Evolutionary conservation across 2,888 invertebrate species (phyloP).

Genomic region (Caenorhabditis sp.): DNA sequence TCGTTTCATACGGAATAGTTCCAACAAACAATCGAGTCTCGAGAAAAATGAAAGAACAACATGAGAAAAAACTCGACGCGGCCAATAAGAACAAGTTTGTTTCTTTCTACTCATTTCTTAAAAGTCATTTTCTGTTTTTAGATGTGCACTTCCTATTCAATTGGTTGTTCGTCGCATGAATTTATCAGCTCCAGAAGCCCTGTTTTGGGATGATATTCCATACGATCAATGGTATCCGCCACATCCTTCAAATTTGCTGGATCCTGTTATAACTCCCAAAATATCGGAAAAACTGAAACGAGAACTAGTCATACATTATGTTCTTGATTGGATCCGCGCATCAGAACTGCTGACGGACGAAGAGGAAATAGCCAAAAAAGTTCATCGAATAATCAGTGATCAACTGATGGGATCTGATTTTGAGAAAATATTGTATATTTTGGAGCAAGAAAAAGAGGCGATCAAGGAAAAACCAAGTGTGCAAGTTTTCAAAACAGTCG

Average conservation of each 20-base stretch:
- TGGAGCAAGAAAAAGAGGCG: constrained; percentile 22
- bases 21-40: constrained; percentile 11
- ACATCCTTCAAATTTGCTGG: constrained; percentile 22
- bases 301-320: constrained; percentile 27
- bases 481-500: constrained; percentile 2
- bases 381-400: constrained; percentile 20
- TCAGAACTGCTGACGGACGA: background rate
- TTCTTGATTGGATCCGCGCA: constrained; percentile 25
- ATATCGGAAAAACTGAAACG: constrained; percentile 24
- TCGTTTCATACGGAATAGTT: constrained; percentile 15
- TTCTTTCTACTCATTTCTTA: background rate
- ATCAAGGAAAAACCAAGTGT: constrained; percentile 1
- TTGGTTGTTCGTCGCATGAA: constrained; percentile 10
- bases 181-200: constrained; percentile 3
- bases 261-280: constrained; percentile 17
- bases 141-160: constrained; percentile 23
- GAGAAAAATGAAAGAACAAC: constrained; percentile 16
- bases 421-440: constrained; percentile 22
- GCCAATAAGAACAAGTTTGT: constrained; percentile 15
- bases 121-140: constrained; percentile 5
- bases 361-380: constrained; percentile 9
- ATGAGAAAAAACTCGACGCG: constrained; percentile 6
- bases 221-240: constrained; percentile 36
- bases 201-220: constrained; percentile 28
- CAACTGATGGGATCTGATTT: constrained; percentile 15